These are phyloP conservation scores for Mormyrops attenuatus DNA, from an alignment of 2,797 vertebrate genomes.

Conservation along the genomic window DNA sequence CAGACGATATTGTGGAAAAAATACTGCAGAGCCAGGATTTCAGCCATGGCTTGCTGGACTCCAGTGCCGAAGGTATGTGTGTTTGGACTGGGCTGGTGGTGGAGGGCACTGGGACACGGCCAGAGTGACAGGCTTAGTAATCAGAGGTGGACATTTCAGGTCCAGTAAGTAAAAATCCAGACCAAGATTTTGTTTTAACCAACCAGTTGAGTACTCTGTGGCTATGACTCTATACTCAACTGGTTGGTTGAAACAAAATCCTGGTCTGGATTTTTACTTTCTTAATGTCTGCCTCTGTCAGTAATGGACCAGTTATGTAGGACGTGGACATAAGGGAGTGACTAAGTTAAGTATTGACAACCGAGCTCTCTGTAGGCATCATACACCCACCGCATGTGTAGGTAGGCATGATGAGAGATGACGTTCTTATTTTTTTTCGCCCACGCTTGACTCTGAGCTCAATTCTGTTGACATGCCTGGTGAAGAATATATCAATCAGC, in stretches of 20 bases:
- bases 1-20: conserved; percentile 90
- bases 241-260: neutral
- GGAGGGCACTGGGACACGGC: neutral
- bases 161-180: neutral
- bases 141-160: neutral
- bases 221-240: neutral
- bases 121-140: neutral
- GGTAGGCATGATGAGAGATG: neutral
- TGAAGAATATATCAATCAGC: neutral
- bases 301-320: neutral
- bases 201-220: neutral
- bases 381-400: neutral
- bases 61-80: conserved; percentile 83
- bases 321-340: neutral
- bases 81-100: neutral
- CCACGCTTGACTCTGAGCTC: neutral
- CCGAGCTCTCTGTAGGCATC: neutral
- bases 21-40: conserved; percentile 95
- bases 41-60: conserved; percentile 74
- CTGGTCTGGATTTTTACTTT: neutral
- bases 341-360: neutral
- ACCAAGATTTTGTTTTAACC: neutral
- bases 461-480: neutral
- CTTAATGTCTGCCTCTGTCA: neutral
- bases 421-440: neutral